These are phyloP conservation scores for Ennomos erosarius DNA, from an alignment of 2,888 invertebrate species.

Conservation along the genomic window DNA sequence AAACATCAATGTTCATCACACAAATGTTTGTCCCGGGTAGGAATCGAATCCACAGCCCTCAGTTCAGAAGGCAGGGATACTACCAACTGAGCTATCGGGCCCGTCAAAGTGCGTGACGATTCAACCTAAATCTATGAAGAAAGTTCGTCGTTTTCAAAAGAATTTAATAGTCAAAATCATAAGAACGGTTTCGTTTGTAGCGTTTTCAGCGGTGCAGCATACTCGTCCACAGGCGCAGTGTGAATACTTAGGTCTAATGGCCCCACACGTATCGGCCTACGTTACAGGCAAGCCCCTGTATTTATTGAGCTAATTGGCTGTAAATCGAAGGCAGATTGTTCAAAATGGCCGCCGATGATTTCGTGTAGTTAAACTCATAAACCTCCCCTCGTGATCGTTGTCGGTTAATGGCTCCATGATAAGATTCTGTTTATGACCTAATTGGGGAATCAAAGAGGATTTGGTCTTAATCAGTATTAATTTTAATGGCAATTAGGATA, in stretches of 20 bases:
- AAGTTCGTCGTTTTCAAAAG: too few relatives aligned
- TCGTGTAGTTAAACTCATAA: constrained; percentile 82
- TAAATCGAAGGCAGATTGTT: constrained; percentile 77
- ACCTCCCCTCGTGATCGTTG: constrained; percentile 76
- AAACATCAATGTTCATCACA: too few relatives aligned
- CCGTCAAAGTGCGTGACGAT: too few relatives aligned
- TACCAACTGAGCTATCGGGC: too few relatives aligned
- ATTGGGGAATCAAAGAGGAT: constrained; percentile 70
- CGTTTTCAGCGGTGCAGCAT: too few relatives aligned
- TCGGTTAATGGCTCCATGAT: constrained; percentile 78
- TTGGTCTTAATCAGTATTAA: constrained; percentile 75
- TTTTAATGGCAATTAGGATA: constrained; percentile 75
- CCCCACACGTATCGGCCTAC: constrained; percentile 51
- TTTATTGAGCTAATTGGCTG: constrained; percentile 82
- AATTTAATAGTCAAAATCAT: too few relatives aligned
- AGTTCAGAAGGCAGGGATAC: too few relatives aligned
- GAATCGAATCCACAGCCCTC: too few relatives aligned
- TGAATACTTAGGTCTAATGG: constrained; percentile 43
- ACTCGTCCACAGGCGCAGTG: not conserved
- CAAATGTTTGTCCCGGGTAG: too few relatives aligned
- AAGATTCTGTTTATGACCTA: constrained; percentile 76
- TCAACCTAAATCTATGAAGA: too few relatives aligned
- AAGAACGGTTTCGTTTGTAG: too few relatives aligned
- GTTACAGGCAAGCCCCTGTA: constrained; percentile 64
- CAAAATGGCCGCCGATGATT: constrained; percentile 77